A percentile compares a stretch with the other conserved stretches of the same genome.
phyloP scores from a whole-genome alignment of 2,113 vertebrate species.

The Catharus fuscescens region DNA sequence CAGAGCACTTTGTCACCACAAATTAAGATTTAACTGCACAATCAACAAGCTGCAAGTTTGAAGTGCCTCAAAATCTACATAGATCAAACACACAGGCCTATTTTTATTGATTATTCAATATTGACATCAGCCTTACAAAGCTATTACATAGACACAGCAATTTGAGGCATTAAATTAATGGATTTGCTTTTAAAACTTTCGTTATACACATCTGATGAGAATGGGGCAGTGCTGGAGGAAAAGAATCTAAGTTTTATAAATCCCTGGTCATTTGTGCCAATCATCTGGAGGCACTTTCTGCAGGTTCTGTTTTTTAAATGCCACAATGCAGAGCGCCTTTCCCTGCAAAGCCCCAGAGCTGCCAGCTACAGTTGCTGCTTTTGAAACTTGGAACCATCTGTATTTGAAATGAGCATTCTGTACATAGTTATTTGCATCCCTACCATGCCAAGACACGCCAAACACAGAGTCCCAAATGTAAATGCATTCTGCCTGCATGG shows the following conservation, averaged over 20 bases:
- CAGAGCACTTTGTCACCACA: background rate
- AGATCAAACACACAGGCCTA: background rate
- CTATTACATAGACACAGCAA: background rate
- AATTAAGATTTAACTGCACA: background rate
- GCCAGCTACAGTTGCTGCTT: background rate
- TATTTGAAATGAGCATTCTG: slow-evolving; percentile 24
- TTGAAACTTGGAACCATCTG: slow-evolving; percentile 27
- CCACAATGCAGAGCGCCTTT: background rate
- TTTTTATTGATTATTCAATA: background rate
- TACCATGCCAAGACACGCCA: background rate
- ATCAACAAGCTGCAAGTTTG: background rate
- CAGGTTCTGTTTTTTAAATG: background rate
- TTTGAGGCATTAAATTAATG: background rate
- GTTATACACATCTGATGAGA: background rate
- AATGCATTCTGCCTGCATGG: background rate
- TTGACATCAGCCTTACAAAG: background rate
- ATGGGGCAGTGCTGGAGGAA: background rate
- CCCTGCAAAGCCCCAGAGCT: background rate
- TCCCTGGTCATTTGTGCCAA: background rate
- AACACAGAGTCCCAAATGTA: background rate
- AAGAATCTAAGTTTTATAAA: background rate
- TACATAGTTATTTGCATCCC: background rate
- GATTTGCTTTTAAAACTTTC: background rate
- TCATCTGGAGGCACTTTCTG: background rate
- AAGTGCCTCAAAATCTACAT: background rate